phyloP scores from a whole-genome alignment of 2,888 invertebrate genomes.

The Erannis defoliaria region DNA sequence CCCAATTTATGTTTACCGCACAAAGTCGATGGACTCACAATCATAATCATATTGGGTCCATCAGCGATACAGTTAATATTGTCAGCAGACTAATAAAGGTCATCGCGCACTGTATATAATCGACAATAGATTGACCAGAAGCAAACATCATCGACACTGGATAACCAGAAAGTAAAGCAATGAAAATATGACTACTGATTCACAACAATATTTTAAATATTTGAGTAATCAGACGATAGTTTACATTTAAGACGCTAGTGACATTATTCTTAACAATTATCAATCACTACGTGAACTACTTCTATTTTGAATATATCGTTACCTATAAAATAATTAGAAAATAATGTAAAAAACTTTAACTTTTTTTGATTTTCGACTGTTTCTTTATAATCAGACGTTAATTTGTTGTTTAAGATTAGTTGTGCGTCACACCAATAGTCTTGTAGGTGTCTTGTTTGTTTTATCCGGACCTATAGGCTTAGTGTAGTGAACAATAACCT shows the following conservation, averaged over 20 bases:
- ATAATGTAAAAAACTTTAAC: too few species aligned
- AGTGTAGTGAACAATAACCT: not conserved
- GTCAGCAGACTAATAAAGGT: slow-evolving; percentile 14
- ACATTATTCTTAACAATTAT: too few species aligned
- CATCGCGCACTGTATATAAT: not conserved
- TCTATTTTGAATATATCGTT: too few species aligned
- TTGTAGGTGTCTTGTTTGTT: not conserved
- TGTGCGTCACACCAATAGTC: not conserved
- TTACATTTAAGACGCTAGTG: too few species aligned
- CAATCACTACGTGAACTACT: too few species aligned
- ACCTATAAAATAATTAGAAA: too few species aligned
- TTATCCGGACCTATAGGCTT: not conserved
- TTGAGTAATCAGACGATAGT: too few species aligned
- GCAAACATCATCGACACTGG: not conserved
- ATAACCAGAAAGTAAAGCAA: not conserved
- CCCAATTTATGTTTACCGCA: slow-evolving; percentile 10
- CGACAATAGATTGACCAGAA: not conserved
- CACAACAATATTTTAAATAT: too few species aligned
- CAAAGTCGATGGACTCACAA: slow-evolving; percentile 16
- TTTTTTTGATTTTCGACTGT: too few species aligned
- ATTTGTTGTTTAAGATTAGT: not conserved
- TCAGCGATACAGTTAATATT: slow-evolving; percentile 22
- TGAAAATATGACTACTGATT: not conserved
- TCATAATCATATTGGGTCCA: slow-evolving; percentile 24
- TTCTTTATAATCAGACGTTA: too few species aligned